phyloP scores from a whole-genome alignment of 2,888 invertebrate species.

The Polymixis flavicincta region DNA sequence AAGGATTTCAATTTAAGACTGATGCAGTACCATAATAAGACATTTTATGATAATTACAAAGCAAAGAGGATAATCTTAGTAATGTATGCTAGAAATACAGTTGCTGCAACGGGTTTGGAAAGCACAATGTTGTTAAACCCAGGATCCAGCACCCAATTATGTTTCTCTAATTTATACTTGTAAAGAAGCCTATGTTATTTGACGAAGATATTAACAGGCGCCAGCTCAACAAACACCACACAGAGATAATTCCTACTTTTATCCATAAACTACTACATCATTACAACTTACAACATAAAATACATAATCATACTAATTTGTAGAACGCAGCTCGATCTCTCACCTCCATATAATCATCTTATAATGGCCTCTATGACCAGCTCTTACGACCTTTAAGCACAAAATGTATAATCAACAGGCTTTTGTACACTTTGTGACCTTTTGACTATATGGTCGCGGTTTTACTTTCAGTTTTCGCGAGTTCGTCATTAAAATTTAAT shows the following conservation, averaged over 20 bases:
- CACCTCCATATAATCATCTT: constrained; percentile 50
- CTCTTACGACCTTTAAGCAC: constrained; percentile 31
- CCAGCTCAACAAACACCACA: not conserved
- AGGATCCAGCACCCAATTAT: not conserved
- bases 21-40: not conserved
- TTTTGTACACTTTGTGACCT: constrained; percentile 40
- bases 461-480: constrained; percentile 43
- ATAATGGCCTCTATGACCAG: constrained; percentile 33
- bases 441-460: constrained; percentile 30
- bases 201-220: constrained; percentile 6
- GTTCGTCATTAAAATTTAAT: not conserved
- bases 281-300: constrained; percentile 31
- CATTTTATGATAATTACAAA: not conserved
- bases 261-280: constrained; percentile 17
- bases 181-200: constrained; percentile 10
- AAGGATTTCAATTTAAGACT: not conserved
- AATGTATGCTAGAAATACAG: not conserved
- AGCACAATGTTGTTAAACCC: not conserved
- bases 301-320: constrained; percentile 45
- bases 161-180: not conserved
- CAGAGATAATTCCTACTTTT: constrained; percentile 22
- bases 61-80: not conserved
- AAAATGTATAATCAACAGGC: constrained; percentile 43
- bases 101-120: not conserved
- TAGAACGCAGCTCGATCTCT: constrained; percentile 43